Percentiles rank a stretch among this genome's conserved stretches.
Conservation (phyloP, 2,888 invertebrate species). For the Limulus polyphemus region DNA sequence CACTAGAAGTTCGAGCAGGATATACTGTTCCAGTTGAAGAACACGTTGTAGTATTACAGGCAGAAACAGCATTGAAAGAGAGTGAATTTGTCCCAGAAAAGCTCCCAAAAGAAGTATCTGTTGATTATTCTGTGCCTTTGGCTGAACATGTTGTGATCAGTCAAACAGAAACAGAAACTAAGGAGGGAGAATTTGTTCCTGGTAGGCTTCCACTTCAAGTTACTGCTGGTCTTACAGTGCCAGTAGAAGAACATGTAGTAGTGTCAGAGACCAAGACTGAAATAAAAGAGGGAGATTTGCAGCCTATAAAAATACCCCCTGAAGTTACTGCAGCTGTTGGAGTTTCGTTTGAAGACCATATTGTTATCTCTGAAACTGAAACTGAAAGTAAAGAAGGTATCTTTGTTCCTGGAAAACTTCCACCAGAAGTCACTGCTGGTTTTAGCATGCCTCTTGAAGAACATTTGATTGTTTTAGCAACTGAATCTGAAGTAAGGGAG, state of each 20-base stretch:
- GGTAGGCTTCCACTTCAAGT: conserved; percentile 45
- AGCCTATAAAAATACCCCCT: conserved; percentile 13
- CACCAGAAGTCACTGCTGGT: conserved; percentile 11
- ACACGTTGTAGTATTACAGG: conserved; percentile 9
- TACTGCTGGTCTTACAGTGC: conserved; percentile 27
- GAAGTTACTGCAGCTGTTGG: conserved; percentile 12
- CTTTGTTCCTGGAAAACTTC: conserved; percentile 10
- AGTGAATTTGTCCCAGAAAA: conserved; percentile 12
- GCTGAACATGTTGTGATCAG: conserved; percentile 12
- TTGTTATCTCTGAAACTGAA: conserved; percentile 16
- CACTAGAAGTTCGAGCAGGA: conserved; percentile 8
- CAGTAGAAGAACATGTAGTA: conserved; percentile 17
- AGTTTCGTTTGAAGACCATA: conserved; percentile 18
- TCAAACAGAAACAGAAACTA: conserved; percentile 11
- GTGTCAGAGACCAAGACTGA: conserved; percentile 14
- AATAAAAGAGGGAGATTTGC: conserved; percentile 16
- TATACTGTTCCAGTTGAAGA: conserved; percentile 15
- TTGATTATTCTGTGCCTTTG: conserved; percentile 8
- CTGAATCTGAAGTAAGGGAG: conserved; percentile 21
- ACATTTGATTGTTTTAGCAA: conserved; percentile 20
- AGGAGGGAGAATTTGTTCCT: conserved; percentile 8
- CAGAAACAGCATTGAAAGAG: conserved; percentile 20
- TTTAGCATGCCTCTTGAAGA: conserved; percentile 21
- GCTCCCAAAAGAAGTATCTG: conserved; percentile 12
- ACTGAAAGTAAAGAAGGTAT: conserved; percentile 6